Base-by-base conservation (phyloP, 2,797 vertebrate species). In the Schizopygopsis malacanthus region DNA sequence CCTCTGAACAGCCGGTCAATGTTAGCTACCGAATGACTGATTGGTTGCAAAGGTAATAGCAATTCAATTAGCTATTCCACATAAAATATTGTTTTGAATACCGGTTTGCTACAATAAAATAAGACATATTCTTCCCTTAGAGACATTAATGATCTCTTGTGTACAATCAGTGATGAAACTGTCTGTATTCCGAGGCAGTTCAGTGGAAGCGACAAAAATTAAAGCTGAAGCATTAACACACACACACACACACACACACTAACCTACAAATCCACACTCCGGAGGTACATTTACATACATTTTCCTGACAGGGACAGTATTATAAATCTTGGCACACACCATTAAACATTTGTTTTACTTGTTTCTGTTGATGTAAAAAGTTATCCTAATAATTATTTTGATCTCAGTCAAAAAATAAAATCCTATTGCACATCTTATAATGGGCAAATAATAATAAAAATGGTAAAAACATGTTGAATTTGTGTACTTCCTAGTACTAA, bases 151-250 rank as follows among this genome's bases (percentile, higher is more conserved):
- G 33, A 67, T 78, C 22, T 69, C 73, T 28, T 6, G 28, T 16
- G 61, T 59, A 45, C 41, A 71, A 72, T 28, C 45, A 77, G 28
- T 22, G 15, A 20, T 54, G 22, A 37, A 45, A 45, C 56, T 3
- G 1, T 73, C 16, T 52, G 25, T 82, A 77, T 70, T 28, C 4
- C 79, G 43, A 56, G 67, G 45, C 37, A 47, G 39, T 41, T 39
- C 59, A 76, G 59, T 72, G 33, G 45, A 73, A 63, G 67, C 8
- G 16, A 15, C 22, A 85, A 85, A 73, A 67, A 82, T 92, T 88
- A 47, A n/a, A 89, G 88, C 86, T 25, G 87, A 90, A 75, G 80
- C 84, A 79, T 37, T 22, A 79, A 78, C 72, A 25, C 20, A 61
- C 39, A 52, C 37, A 50, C 59, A 77, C 25, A 78, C 72, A 25